Conservation (phyloP, 2,888 invertebrate genomes). For the Xestia xanthographa region DNA sequence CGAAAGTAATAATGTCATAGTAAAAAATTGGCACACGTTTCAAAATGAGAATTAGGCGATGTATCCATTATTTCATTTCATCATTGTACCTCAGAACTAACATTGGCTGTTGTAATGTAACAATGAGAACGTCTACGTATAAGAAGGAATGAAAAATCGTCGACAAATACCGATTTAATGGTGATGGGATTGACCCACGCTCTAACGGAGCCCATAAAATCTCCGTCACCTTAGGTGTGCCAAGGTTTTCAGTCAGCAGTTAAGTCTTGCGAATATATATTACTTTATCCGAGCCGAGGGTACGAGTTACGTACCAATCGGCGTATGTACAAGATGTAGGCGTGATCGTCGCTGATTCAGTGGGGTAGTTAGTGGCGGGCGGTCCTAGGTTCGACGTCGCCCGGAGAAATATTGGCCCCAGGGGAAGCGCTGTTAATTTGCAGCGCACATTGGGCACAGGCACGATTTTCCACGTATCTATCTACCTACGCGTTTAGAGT, state of each 20-base stretch:
- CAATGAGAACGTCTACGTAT: slow-evolving; percentile 16
- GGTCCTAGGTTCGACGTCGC: slow-evolving; percentile 88
- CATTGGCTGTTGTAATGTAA: not conserved
- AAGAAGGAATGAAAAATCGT: slow-evolving; percentile 30
- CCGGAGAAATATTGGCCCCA: slow-evolving; percentile 88
- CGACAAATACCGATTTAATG: slow-evolving; percentile 53
- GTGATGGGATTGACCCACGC: slow-evolving; percentile 61
- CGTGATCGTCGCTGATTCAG: slow-evolving; percentile 90
- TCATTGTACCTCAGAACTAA: not conserved
- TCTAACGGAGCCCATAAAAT: slow-evolving; percentile 64
- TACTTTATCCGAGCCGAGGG: slow-evolving; percentile 85
- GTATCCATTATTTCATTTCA: not conserved
- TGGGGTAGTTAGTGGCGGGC: slow-evolving; percentile 89
- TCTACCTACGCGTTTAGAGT: slow-evolving; percentile 67
- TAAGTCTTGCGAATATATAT: slow-evolving; percentile 83
- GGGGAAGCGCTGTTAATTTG: slow-evolving; percentile 89
- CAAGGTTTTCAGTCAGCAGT: slow-evolving; percentile 82
- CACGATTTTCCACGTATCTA: slow-evolving; percentile 86
- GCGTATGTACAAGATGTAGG: slow-evolving; percentile 89
- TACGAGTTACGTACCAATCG: slow-evolving; percentile 87
- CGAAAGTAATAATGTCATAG: not conserved
- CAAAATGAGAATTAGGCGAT: not conserved
- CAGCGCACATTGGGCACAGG: slow-evolving; percentile 84
- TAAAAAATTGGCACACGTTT: not conserved
- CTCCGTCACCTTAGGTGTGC: slow-evolving; percentile 69